Evolutionary conservation across 2,113 vertebrate genomes (phyloP).

Genomic region (Ia io): DNA sequence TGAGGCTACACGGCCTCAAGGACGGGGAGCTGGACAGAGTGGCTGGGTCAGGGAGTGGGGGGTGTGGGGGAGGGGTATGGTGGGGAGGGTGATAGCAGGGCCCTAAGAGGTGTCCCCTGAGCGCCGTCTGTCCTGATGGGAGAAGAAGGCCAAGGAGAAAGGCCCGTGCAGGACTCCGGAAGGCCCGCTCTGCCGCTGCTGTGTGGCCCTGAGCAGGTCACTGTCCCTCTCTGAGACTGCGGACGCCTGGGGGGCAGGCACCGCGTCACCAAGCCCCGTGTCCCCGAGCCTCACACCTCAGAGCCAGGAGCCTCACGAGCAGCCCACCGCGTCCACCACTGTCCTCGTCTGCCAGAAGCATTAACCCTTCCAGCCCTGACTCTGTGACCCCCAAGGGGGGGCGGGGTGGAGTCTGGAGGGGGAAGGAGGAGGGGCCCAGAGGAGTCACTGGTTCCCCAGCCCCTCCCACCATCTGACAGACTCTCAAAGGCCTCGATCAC

Average conservation of each 20-base stretch:
- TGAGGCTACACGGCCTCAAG: neutral
- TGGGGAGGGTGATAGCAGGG: fast-evolving
- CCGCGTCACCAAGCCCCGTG: fast-evolving
- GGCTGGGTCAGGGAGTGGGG: fast-evolving
- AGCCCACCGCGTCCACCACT: neutral
- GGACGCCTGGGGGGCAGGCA: neutral
- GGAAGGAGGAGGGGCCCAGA: neutral
- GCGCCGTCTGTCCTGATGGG: fast-evolving
- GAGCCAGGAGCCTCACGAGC: neutral
- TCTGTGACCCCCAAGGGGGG: neutral
- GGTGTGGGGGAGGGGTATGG: fast-evolving
- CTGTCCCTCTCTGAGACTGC: neutral
- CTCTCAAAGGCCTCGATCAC: neutral
- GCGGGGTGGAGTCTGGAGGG: neutral
- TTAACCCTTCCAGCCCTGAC: neutral
- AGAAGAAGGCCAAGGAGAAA: neutral
- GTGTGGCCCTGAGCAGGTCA: neutral
- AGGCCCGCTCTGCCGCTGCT: neutral
- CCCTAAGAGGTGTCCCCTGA: neutral
- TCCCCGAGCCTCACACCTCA: neutral
- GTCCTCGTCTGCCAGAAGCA: neutral
- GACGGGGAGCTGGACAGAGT: neutral
- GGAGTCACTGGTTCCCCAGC: neutral
- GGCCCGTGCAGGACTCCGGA: neutral
- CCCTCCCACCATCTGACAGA: neutral